Base-by-base conservation (phyloP, 1,140 invertebrate species). In the Varroa destructor region DNA sequence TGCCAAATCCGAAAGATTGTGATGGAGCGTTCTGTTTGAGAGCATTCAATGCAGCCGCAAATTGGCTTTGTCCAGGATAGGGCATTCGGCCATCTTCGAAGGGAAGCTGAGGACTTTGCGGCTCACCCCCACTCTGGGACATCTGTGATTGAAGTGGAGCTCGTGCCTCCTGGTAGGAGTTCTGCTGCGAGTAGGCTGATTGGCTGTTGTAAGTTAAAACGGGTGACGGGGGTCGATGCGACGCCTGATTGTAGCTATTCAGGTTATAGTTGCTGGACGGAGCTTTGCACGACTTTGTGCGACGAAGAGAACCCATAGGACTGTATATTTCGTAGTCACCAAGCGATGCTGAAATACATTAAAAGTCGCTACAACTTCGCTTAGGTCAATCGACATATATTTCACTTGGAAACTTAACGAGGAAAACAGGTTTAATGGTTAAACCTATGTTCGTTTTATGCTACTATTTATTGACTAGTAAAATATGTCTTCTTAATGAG, bases 231-330 rank as follows among this genome's bases (percentile, higher is more conserved):
- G 46, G 61, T 8, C 40, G 61, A 67, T 40, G 61, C 57, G 57
- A 42, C 37, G 40, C 12, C 36, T 67, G 61, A 40, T 67, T 51
- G 8, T 51, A 51, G 46, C 46, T 51, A 51, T 8, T 12, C 40
- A 36, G 61, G 8, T 46, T 67, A 46, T 36, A 40, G 61, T 37
- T 37, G 14, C 61, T 67, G 2, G 61, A 67, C 12, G 61, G 61
- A 67, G 61, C 61, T 37, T 67, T 67, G 61, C 61, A 67, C 5
- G 61, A 67, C 8, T 67, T 67, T 46, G 61, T 67, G 12, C 61
- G 10, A 40, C 61, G 61, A 40, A 67, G 61, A 12, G 61, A 43
- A 10, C 46, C 61, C 61, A 67, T 67, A 40, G 61, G 61, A 40
- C 61, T 67, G 37, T 67, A 67, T 12, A 67, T 67, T 40, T 67